Base-by-base conservation (phyloP, 1,140 invertebrate genomes). In the Diachasmimorpha longicaudata region DNA sequence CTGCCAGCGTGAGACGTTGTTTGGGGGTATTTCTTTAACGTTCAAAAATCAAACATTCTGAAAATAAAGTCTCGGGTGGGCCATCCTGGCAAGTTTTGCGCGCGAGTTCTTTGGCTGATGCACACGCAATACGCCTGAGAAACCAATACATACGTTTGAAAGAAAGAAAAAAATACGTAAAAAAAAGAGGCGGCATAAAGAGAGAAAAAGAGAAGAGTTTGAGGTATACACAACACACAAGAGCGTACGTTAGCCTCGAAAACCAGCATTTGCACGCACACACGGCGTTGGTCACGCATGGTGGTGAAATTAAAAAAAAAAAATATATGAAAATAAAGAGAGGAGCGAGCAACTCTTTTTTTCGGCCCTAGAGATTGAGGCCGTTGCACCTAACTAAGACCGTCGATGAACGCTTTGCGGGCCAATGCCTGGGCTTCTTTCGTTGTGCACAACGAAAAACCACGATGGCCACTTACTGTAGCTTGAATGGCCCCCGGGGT, bases 1-100 rank as follows among this genome's bases (percentile, higher is more conserved):
- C 39, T 16, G 58, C 58, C 58, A 63, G 58, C 58, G 58, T 63
- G 58, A 63, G 58, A 63, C 58, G 66, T 68, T 10, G 25, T 37
- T 68, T 68, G 11, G 46, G 48, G 31, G 67, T 55, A 42, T 72
- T 78, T 77, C 66, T 77, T 73, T 72, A 68, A 16, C 82, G 79
- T 84, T 85, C 85, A 83, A 81, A 84, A 87, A 87, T 85, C 85
- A 87, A 87, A 87, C 86, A 87, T 84, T 88, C 87, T 87, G 83
- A 84, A 88, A 88, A 88, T 87, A 88, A 77, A 77, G 68, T 75
- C 75, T 77, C 37, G 42, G n/a, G 44, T 82, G 76, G 78, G 36
- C n/a, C 78, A 78, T 80, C 75, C 72, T 79, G 79, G 80, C 79
- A 81, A n/a, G 39, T 42, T 42, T 55, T 74, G 52, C 48, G 42